Evolutionary conservation across 2,888 invertebrate genomes (phyloP).

Genomic region (Eupithecia abbreviata): DNA sequence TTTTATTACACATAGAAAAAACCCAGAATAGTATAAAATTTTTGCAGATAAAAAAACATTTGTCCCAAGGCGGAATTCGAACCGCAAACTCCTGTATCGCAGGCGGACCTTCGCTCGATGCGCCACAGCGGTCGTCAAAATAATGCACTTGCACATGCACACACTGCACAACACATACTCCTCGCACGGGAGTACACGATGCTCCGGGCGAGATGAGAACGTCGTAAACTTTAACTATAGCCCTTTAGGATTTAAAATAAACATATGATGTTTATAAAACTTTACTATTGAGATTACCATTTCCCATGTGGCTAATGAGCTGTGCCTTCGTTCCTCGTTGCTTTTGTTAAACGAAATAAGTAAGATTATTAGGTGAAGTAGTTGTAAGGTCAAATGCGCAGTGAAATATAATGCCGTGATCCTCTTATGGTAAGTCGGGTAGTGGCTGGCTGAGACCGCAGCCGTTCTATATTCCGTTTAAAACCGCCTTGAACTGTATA

Average conservation of each 20-base stretch:
- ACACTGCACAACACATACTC: too few species aligned
- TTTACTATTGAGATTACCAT: not conserved
- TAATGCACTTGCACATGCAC: too few species aligned
- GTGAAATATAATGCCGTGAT: not conserved
- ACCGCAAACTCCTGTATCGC: too few species aligned
- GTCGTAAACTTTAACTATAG: conserved; percentile 20
- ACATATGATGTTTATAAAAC: conserved; percentile 1
- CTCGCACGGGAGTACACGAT: conserved; percentile 14
- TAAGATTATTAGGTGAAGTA: not conserved
- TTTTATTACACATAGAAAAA: too few species aligned
- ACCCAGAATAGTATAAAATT: too few species aligned
- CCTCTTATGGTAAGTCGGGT: conserved; percentile 9
- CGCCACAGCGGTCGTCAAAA: too few species aligned
- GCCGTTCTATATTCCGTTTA: conserved; percentile 30
- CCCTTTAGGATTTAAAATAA: conserved; percentile 7
- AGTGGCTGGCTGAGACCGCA: conserved; percentile 11
- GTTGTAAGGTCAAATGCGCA: not conserved
- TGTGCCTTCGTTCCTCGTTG: not conserved
- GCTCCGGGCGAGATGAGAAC: conserved; percentile 16
- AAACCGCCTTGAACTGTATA: conserved; percentile 38
- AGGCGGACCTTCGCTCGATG: too few species aligned
- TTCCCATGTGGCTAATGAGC: not conserved
- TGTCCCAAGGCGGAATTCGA: too few species aligned
- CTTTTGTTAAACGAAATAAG: not conserved
- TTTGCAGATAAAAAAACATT: too few species aligned